These are phyloP conservation scores for Lasius platythorax DNA, from an alignment of 2,888 invertebrate genomes.

Conservation along the genomic window DNA sequence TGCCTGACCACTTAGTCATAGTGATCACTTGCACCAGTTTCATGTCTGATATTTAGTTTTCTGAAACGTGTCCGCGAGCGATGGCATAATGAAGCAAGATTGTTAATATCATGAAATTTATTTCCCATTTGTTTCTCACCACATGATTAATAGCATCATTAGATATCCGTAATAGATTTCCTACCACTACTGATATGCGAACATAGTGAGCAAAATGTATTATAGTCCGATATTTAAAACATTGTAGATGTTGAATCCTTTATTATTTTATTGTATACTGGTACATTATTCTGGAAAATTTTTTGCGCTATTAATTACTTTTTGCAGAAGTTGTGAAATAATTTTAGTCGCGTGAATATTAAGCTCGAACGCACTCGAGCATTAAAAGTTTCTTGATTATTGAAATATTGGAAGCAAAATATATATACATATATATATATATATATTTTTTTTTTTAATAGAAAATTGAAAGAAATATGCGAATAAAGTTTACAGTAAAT, in stretches of 20 bases:
- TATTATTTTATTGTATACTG: background rate
- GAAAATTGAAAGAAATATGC: background rate
- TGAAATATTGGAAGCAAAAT: background rate
- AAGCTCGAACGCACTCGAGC: background rate
- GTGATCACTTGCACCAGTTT: background rate
- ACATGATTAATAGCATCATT: background rate
- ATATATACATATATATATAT: background rate
- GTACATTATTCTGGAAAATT: background rate
- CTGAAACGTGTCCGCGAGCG: constrained; percentile 8
- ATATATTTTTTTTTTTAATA: no score
- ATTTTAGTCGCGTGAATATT: background rate
- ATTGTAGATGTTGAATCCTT: background rate
- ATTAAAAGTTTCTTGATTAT: background rate
- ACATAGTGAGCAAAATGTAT: background rate
- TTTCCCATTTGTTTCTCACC: constrained; percentile 22
- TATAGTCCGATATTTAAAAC: background rate
- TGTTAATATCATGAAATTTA: constrained; percentile 11
- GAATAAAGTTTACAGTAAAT: background rate
- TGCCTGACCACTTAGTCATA: constrained; percentile 8
- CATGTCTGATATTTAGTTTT: constrained; percentile 17
- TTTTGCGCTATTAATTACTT: background rate
- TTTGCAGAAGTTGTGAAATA: background rate
- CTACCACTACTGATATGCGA: background rate
- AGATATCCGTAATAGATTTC: background rate
- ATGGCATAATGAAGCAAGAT: background rate